Evolutionary conservation across 2,888 invertebrate species (phyloP).

Genomic region (Oscheius sp.): DNA sequence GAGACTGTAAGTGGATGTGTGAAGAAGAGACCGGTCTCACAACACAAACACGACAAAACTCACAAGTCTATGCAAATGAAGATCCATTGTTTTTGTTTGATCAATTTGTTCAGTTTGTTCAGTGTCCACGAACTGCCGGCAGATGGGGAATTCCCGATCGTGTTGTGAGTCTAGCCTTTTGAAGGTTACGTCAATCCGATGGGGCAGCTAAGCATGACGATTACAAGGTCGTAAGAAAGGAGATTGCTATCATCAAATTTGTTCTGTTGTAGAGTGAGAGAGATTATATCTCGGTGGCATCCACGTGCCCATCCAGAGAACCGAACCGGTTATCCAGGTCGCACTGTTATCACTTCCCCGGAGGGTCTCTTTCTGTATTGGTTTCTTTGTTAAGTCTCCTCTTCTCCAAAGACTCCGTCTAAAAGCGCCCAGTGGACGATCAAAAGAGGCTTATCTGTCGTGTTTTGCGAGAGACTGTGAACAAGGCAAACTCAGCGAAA

Average conservation of each 20-base stretch:
- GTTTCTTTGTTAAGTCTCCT: background rate
- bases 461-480: conserved; percentile 28
- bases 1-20: conserved; percentile 18
- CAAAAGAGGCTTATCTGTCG: conserved; percentile 37
- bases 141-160: conserved; percentile 14
- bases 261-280: background rate
- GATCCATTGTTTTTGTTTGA: no score
- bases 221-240: background rate
- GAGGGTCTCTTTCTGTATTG: background rate
- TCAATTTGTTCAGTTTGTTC: no score
- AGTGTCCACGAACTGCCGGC: no score
- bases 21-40: no score
- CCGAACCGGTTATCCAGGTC: conserved; percentile 4
- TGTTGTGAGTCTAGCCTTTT: background rate
- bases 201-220: conserved; percentile 19
- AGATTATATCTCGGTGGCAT: conserved; percentile 4
- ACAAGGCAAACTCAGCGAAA: conserved; percentile 27
- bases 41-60: no score
- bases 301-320: background rate
- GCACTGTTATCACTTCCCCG: conserved; percentile 1
- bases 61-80: no score
- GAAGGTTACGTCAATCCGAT: conserved; percentile 15
- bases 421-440: conserved; percentile 2
- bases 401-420: background rate
- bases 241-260: background rate